Conservation (phyloP, 2,113 vertebrate genomes). For the Maccullochella peelii region DNA sequence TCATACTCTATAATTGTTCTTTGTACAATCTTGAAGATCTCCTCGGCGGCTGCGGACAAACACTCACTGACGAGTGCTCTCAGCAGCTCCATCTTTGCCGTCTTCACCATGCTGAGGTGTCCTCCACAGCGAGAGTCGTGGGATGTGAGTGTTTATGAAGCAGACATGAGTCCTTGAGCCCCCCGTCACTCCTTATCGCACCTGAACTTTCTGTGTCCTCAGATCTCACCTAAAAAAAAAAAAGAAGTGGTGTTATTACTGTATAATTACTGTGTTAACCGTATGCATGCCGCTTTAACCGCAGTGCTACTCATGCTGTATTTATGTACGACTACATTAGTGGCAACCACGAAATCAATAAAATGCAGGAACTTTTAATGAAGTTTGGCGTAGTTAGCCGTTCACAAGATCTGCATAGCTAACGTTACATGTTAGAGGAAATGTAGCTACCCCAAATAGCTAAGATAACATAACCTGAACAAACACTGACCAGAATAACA, state of each 20-base stretch:
- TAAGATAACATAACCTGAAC: neutral
- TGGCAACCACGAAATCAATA: too few species aligned
- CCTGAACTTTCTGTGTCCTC: conserved; percentile 4
- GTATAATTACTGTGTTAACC: too few species aligned
- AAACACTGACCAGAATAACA: neutral
- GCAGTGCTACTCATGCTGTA: too few species aligned
- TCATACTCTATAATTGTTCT: conserved; percentile 33
- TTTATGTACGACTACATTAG: too few species aligned
- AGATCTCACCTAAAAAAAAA: conserved; percentile 10
- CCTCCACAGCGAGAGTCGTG: neutral
- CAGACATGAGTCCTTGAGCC: neutral
- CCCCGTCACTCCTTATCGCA: neutral
- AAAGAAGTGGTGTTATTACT: too few species aligned
- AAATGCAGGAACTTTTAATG: neutral
- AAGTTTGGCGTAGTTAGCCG: neutral
- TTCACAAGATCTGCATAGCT: neutral
- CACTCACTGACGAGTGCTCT: conserved; percentile 44
- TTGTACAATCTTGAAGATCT: conserved; percentile 50
- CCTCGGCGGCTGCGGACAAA: conserved; percentile 47
- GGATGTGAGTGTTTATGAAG: neutral
- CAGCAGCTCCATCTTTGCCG: conserved; percentile 45
- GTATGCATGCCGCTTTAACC: too few species aligned
- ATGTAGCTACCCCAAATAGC: too few species aligned
- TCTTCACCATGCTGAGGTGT: conserved; percentile 22
- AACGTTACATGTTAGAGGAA: neutral